phyloP scores from a whole-genome alignment of 2,888 invertebrate species.

The Trissonchulus latispiculum region DNA sequence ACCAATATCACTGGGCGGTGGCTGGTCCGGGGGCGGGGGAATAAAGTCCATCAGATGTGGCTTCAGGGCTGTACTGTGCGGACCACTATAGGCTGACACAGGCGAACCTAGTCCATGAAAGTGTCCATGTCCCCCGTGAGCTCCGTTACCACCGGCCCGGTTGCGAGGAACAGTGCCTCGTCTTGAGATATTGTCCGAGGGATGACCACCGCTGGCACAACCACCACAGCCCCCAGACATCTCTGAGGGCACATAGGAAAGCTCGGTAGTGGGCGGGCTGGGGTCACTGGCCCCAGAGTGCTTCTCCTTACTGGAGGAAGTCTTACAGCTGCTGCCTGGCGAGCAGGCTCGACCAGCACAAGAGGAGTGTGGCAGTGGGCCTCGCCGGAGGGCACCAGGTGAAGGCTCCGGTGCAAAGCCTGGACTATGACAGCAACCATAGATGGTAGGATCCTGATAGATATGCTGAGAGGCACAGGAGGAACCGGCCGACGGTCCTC shows the following conservation, averaged over 20 bases:
- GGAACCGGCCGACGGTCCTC: neutral
- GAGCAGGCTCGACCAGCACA: too few relatives aligned
- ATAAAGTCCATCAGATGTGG: constrained; percentile 20
- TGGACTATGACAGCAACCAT: neutral
- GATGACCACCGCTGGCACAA: too few relatives aligned
- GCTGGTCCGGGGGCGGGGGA: constrained; percentile 20
- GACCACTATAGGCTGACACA: neutral
- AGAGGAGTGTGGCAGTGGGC: neutral
- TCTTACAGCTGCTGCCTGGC: too few relatives aligned
- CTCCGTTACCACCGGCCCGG: neutral
- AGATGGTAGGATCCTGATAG: constrained; percentile 5
- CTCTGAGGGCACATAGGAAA: constrained; percentile 10
- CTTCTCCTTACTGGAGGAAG: too few relatives aligned
- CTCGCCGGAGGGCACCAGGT: neutral
- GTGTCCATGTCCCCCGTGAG: constrained; percentile 2
- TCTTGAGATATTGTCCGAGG: too few relatives aligned
- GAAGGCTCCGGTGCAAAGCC: neutral
- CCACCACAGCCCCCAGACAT: neutral
- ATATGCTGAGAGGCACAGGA: neutral
- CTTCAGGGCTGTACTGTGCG: constrained; percentile 1
- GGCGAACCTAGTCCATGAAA: neutral
- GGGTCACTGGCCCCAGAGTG: too few relatives aligned
- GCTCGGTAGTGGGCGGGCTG: constrained; percentile 20
- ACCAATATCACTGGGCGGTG: constrained; percentile 12
- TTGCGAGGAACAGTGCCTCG: neutral